Evolutionary conservation across 2,113 vertebrate genomes (phyloP), one percentile per base, ranked within the genome.

Genomic region (Pholis gunnellus): DNA sequence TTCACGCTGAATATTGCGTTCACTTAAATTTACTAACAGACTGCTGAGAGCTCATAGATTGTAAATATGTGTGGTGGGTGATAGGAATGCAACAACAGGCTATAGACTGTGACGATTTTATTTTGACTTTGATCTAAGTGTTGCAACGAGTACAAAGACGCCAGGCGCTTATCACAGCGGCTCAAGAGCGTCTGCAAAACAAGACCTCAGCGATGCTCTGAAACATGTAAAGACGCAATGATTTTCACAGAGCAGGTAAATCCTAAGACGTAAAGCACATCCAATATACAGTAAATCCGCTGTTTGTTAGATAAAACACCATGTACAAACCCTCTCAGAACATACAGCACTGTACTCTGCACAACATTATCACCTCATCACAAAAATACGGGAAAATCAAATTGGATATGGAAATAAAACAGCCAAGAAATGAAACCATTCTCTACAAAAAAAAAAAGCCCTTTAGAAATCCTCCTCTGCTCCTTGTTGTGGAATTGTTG

Each of bases 221-320:
- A 93, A 96, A 96, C 91, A 95, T 96, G 96, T 95, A 94, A 96
- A 96, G 96, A 94, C 94, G 88, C 91, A 84, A 96, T 97, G 94
- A 96, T 97, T 95, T 96, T 94, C 93, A 93, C 93, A 94, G 93
- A 96, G 95, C 95, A 97, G 96, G 96, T 96, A 95, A 97, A 97
- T 93, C 97, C 96, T 95, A 94, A 86, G 78, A 94, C 95, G 96
- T 95, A 94, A 96, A 96, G 95, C 94, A 95, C 93, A 84, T 91
- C 79, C 44, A 64, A 92, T 95, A 84, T 83, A 78, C 75, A 72
- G 63, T 38, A 61, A 74, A 63, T 50, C 68, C 46, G 5, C 52
- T 61, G 72, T 79, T 70, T 50, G 56, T 61, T 44, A 34, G 52
- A 60, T 66, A 80, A 68, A 78, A 84, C 40, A 71, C n/a, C 17